Evolutionary conservation across 2,797 vertebrate genomes (phyloP).

Genomic region (Dipus sagitta): DNA sequence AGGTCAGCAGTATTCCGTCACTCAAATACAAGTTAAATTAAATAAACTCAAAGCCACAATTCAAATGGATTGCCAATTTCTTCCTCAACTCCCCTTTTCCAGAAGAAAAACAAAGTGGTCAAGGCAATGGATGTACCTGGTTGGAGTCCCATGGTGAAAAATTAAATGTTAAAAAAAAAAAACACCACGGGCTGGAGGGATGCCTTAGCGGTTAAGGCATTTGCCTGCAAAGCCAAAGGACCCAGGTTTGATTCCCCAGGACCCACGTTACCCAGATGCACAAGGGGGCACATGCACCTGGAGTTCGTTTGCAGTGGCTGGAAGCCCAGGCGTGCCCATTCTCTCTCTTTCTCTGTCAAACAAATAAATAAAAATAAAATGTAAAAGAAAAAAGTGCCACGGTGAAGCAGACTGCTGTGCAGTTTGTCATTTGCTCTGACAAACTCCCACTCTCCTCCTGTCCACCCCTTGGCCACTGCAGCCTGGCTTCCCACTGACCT

Average conservation of each 20-base stretch:
- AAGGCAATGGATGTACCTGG: not conserved
- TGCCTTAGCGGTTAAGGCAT: too few relatives aligned
- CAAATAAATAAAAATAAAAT: too few relatives aligned
- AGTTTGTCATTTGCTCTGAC: not conserved
- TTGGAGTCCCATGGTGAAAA: not conserved
- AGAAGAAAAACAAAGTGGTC: not conserved
- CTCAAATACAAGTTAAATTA: not conserved
- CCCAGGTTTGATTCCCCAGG: too few relatives aligned
- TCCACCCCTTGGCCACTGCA: not conserved
- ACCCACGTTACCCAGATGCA: too few relatives aligned
- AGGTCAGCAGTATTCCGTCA: not conserved
- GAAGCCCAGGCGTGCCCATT: too few relatives aligned
- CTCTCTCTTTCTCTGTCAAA: too few relatives aligned
- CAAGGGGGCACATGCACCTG: too few relatives aligned
- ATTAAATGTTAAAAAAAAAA: too few relatives aligned
- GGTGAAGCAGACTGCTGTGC: not conserved
- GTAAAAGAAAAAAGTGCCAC: not conserved
- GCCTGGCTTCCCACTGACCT: not conserved
- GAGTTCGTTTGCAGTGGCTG: too few relatives aligned
- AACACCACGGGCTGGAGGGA: too few relatives aligned
- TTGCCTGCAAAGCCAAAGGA: too few relatives aligned
- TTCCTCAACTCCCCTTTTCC: not conserved
- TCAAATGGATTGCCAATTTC: conserved; percentile 4
- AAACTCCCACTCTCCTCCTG: too few relatives aligned
- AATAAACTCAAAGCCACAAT: not conserved